These are phyloP conservation scores for Drosophila siamana DNA, from an alignment of 2,888 invertebrate genomes.

Conservation along the genomic window DNA sequence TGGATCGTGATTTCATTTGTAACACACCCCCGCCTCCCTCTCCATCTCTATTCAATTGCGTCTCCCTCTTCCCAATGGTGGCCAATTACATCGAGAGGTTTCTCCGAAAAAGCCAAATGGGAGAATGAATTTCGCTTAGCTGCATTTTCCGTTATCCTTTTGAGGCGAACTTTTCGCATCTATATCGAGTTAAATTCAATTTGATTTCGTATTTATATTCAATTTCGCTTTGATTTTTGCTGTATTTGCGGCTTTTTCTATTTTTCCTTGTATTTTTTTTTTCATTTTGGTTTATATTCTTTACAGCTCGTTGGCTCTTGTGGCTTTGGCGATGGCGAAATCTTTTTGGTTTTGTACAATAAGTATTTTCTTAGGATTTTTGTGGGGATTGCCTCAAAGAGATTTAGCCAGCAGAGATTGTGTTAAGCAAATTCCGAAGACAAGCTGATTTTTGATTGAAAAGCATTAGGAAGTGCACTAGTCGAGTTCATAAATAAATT, in stretches of 20 bases:
- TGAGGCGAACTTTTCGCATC: constrained; percentile 41
- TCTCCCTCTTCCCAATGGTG: no score
- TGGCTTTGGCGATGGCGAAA: constrained; percentile 18
- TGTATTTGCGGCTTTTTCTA: constrained; percentile 42
- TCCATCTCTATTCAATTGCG: no score
- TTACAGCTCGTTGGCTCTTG: constrained; percentile 32
- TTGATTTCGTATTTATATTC: constrained; percentile 78
- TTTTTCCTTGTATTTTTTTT: neutral
- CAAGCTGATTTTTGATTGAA: constrained; percentile 6
- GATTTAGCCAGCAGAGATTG: constrained; percentile 6
- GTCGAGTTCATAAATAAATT: neutral
- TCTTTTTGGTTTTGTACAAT: constrained; percentile 10
- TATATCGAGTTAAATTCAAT: constrained; percentile 55
- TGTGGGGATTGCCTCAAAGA: constrained; percentile 11
- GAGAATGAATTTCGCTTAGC: constrained; percentile 15
- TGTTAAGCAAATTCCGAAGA: constrained; percentile 2
- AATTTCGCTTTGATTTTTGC: constrained; percentile 70
- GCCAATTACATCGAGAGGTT: constrained; percentile 52
- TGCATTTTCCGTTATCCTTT: constrained; percentile 18
- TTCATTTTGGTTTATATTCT: constrained; percentile 12
- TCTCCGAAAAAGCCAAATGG: constrained; percentile 1
- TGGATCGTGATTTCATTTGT: constrained; percentile 38
- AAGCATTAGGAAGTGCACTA: neutral
- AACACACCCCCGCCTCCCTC: neutral
- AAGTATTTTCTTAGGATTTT: constrained; percentile 6